Evolutionary conservation across 1,140 invertebrate genomes (phyloP), one percentile per base, ranked within the genome.

Genomic region (Pogonomyrmex barbatus): DNA sequence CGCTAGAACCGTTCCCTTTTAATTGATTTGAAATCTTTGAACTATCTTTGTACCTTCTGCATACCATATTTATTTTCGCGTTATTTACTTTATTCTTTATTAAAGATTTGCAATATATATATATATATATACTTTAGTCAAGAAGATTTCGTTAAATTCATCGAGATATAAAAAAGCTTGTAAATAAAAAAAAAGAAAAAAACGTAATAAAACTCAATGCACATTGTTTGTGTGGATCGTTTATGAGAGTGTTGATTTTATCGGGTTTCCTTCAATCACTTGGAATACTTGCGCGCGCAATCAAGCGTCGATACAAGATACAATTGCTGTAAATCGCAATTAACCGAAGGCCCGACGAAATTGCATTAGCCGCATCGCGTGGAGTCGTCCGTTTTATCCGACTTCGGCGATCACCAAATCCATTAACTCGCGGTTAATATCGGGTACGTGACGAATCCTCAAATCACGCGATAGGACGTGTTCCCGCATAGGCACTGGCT

Each of bases 391-490:
- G 42, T 88, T 87, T 76, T 8, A 54, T 10, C 33, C 47, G 50
- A 87, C 78, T 70, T 81, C 4, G 39, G 47, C 71, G 42, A 85
- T 65, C 70, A 52, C 30, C 56, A 58, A 71, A 77, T 8, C 67
- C 52, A 78, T 78, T 88, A 87, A 67, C 56, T 24, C 50, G 24
- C 54, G 36, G 52, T 88, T 88, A 82, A 70, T 50, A 30, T 76
- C 4, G 45, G 58, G 60, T 84, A 84, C 78, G 77, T 84, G 73
- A 85, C 76, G n/a, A 85, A 62, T 62, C 45, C 50, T 45, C 71
- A 68, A 87, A 87, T 65, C 39, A 63, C 30, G 14, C 0, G 42
- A 54, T 12, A 76, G 63, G 17, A 33, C 47, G 60, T 45, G 75
- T 76, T 10, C 52, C 10, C 30, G 65, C 77, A 50, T 75, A 76